A percentile compares a stretch with the other conserved stretches of the same genome.
phyloP scores from a whole-genome alignment of 1,140 invertebrate genomes.

The Elymnias hypermnestra region DNA sequence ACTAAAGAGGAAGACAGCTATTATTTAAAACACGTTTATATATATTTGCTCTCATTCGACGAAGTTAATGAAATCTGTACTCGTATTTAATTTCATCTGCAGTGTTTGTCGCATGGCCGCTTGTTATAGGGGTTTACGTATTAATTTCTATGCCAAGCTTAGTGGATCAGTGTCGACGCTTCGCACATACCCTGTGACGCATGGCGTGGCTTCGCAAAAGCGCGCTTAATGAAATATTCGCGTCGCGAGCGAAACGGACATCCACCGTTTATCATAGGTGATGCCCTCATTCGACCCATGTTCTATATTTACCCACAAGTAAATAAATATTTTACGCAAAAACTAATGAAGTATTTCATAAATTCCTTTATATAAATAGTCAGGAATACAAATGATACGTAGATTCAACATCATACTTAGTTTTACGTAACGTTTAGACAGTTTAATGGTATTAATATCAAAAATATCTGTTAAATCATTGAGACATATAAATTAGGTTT shows the following conservation, averaged over 20 bases:
- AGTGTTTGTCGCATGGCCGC: constrained; percentile 34
- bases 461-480: too few relatives aligned
- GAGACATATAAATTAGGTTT: constrained; percentile 8
- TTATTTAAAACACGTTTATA: neutral
- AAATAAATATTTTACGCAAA: constrained; percentile 4
- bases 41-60: neutral
- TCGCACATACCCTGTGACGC: constrained; percentile 24
- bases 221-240: constrained; percentile 72
- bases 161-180: constrained; percentile 59
- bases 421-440: too few relatives aligned
- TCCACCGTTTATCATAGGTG: constrained; percentile 60
- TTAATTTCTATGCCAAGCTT: constrained; percentile 65
- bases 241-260: constrained; percentile 56
- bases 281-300: constrained; percentile 38
- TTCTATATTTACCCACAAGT: too few relatives aligned
- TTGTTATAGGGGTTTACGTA: constrained; percentile 39
- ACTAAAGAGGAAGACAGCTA: too few relatives aligned
- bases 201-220: constrained; percentile 39
- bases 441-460: too few relatives aligned
- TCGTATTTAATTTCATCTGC: constrained; percentile 9
- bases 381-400: too few relatives aligned
- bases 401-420: too few relatives aligned
- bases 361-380: too few relatives aligned
- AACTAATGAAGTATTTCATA: too few relatives aligned
- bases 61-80: constrained; percentile 1